Conservation (phyloP, 2,888 invertebrate species). For the Fragum whitleyi region DNA sequence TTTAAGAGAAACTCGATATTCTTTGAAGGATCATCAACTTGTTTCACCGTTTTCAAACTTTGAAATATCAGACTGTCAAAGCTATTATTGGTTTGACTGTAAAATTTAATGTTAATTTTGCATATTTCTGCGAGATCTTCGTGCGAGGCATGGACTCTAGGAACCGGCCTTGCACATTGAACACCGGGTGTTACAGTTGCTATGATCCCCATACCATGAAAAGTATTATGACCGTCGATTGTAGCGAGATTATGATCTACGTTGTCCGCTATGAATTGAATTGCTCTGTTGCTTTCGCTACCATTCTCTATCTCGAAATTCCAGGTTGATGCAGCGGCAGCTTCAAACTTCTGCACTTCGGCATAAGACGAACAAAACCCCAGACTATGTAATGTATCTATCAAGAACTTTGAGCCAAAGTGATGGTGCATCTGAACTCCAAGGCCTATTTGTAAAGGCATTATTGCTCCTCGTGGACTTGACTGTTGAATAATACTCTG, state of each 20-base stretch:
- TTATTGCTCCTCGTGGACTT: constrained; percentile 57
- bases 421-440: constrained; percentile 71
- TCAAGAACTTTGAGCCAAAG: constrained; percentile 64
- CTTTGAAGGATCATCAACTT: too few species aligned
- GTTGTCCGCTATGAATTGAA: background rate
- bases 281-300: too few species aligned
- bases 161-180: background rate
- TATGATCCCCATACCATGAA: background rate
- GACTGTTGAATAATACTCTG: constrained; percentile 67
- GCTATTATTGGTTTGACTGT: background rate
- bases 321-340: too few species aligned
- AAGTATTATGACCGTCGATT: constrained; percentile 5
- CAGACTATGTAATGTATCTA: constrained; percentile 58
- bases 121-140: background rate
- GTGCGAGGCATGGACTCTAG: background rate
- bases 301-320: too few species aligned
- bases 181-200: background rate
- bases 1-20: background rate
- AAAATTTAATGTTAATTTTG: constrained; percentile 7
- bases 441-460: constrained; percentile 68
- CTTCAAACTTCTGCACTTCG: constrained; percentile 10
- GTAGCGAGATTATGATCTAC: constrained; percentile 8
- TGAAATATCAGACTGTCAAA: background rate
- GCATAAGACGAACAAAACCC: constrained; percentile 16
- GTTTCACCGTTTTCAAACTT: background rate